phyloP scores from a whole-genome alignment of 2,797 vertebrate genomes.

The Sebastes taczanowskii region DNA sequence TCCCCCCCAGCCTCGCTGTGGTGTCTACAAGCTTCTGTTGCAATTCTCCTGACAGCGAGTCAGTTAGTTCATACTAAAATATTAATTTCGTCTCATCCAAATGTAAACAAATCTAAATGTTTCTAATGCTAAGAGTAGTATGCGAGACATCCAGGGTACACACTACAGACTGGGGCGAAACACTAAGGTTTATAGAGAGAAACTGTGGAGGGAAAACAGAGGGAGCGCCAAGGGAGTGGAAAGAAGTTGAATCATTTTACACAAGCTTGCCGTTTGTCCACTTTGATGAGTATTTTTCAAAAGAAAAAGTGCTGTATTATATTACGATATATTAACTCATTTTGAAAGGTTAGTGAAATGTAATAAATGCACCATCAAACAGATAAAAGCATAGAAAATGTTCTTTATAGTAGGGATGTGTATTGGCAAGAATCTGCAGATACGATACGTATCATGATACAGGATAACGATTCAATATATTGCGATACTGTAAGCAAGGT shows the following conservation, averaged over 20 bases:
- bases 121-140: constrained; percentile 11
- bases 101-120: constrained; percentile 62
- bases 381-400: background rate
- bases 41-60: constrained; percentile 55
- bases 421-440: no score
- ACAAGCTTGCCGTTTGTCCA: constrained; percentile 6
- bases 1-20: constrained; percentile 23
- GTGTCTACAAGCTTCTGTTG: constrained; percentile 27
- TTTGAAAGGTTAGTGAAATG: background rate
- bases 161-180: background rate
- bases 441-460: no score
- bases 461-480: no score
- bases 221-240: background rate
- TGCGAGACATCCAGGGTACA: background rate
- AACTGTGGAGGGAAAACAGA: background rate
- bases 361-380: background rate
- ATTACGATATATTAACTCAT: background rate
- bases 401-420: background rate
- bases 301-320: background rate
- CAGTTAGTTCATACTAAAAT: constrained; percentile 59
- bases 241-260: constrained; percentile 34
- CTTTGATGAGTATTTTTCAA: background rate
- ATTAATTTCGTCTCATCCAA: constrained; percentile 54
- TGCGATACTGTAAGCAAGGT: no score
- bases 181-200: constrained; percentile 9